Evolutionary conservation across 2,888 invertebrate genomes (phyloP).

Genomic region (Teleiodes luculella): DNA sequence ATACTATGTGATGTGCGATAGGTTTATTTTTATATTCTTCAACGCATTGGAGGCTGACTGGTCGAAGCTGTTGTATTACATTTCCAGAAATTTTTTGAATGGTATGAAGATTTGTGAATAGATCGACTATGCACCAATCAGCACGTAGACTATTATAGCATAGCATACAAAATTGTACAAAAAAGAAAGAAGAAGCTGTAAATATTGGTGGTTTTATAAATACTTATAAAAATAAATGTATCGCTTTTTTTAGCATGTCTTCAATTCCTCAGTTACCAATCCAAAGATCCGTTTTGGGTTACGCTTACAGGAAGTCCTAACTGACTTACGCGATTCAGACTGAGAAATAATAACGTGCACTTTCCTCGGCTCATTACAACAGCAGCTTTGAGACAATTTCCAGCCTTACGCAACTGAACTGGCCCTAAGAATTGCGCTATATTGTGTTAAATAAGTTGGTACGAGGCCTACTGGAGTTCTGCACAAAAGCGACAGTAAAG

Average conservation of each 20-base stretch:
- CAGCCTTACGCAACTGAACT: constrained; percentile 20
- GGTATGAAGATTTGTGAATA: too few species aligned
- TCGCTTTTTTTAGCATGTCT: not conserved
- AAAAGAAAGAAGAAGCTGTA: too few species aligned
- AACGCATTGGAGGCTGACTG: too few species aligned
- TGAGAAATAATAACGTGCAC: not conserved
- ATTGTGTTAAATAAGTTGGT: constrained; percentile 33
- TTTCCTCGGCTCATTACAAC: constrained; percentile 4
- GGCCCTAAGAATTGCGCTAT: constrained; percentile 28
- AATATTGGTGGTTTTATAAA: too few species aligned
- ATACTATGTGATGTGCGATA: not conserved
- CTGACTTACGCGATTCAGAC: not conserved
- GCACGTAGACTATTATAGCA: too few species aligned
- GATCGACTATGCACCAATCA: too few species aligned
- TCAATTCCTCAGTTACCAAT: not conserved
- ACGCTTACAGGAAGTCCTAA: not conserved
- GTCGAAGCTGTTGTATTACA: too few species aligned
- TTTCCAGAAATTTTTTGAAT: too few species aligned
- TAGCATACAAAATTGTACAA: too few species aligned
- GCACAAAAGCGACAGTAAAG: not conserved
- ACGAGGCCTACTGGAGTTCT: constrained; percentile 10
- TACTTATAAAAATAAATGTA: too few species aligned
- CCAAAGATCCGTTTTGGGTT: not conserved
- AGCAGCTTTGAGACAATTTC: constrained; percentile 22
- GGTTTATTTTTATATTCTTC: too few species aligned